Evolutionary conservation across 2,113 vertebrate genomes (phyloP).

Genomic region (Anseranas semipalmata): DNA sequence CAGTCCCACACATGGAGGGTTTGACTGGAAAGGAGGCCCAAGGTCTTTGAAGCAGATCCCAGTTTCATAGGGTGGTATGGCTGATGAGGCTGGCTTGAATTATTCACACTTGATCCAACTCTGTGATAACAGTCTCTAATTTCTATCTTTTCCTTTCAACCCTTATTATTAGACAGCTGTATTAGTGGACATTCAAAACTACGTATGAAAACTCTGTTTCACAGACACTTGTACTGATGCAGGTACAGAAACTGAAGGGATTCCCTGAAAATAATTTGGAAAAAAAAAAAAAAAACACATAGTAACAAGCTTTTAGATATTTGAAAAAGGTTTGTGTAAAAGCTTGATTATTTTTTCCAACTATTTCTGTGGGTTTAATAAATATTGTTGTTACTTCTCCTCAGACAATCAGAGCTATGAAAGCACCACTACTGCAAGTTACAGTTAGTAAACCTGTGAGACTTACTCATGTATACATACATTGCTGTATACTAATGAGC

Average conservation of each 20-base stretch:
- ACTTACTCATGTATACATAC: neutral
- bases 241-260: neutral
- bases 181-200: neutral
- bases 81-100: neutral
- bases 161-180: neutral
- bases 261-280: neutral
- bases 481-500: neutral
- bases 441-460: neutral
- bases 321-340: neutral
- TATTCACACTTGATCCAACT: neutral
- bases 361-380: neutral
- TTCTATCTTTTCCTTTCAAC: neutral
- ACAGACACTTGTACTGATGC: neutral
- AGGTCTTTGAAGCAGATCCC: neutral
- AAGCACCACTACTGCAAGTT: neutral
- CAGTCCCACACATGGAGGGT: neutral
- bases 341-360: neutral
- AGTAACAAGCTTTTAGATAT: neutral
- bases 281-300: neutral
- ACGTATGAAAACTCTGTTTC: neutral
- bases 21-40: neutral
- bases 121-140: neutral
- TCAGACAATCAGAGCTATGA: neutral
- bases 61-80: neutral
- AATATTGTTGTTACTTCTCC: neutral